Evolutionary conservation across 2,797 vertebrate genomes (phyloP).

Genomic region (Megalops cyprinoides): DNA sequence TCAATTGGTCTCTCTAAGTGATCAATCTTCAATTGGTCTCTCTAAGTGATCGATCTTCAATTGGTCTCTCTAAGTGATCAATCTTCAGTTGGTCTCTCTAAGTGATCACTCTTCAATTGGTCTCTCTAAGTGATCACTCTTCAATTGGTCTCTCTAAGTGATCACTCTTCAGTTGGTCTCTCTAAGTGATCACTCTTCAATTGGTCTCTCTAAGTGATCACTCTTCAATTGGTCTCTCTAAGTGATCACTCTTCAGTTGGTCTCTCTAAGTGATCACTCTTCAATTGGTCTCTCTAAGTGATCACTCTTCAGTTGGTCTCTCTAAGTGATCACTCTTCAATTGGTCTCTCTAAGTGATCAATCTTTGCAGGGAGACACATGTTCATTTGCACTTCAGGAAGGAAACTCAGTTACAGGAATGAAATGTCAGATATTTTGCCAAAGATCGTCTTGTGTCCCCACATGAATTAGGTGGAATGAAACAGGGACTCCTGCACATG

Average conservation of each 20-base stretch:
- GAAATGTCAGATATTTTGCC: not conserved
- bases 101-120: slow-evolving; percentile 17
- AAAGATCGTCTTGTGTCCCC: not conserved
- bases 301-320: no score
- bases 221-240: no score
- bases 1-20: slow-evolving; percentile 19
- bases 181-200: slow-evolving; percentile 17
- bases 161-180: no score
- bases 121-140: slow-evolving; percentile 16
- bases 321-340: not conserved
- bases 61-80: slow-evolving; percentile 19
- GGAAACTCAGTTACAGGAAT: slow-evolving; percentile 13
- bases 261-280: no score
- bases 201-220: no score
- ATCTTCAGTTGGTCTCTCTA: no score
- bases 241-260: no score
- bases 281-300: no score
- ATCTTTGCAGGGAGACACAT: not conserved
- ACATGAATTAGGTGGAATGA: not conserved
- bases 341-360: slow-evolving; percentile 11
- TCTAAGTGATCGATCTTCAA: slow-evolving; percentile 17
- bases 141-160: no score
- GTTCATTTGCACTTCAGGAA: slow-evolving; percentile 15
- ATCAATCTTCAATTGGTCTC: slow-evolving; percentile 1
- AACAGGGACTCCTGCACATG: not conserved